Evolutionary conservation across 2,113 vertebrate species (phyloP).

Genomic region (Platichthys stellatus): DNA sequence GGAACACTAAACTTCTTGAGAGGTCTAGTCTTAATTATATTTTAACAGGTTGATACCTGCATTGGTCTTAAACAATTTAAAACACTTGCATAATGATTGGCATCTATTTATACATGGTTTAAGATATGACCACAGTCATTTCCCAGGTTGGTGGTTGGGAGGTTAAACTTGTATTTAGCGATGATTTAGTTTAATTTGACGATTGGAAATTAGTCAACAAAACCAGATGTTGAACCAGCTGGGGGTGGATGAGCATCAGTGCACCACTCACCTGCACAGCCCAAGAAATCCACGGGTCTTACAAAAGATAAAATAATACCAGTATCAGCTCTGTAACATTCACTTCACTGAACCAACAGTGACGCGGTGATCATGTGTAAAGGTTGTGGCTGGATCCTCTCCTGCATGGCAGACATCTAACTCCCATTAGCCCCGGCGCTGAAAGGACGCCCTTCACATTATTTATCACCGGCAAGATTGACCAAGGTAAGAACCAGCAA

Average conservation of each 20-base stretch:
- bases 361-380: slow-evolving; percentile 32
- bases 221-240: not conserved
- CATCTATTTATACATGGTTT: too few species aligned
- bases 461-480: slow-evolving; percentile 48
- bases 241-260: too few species aligned
- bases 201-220: not conserved
- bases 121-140: too few species aligned
- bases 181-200: not conserved
- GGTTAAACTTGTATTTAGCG: not conserved
- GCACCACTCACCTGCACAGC: not conserved
- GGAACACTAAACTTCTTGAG: too few species aligned
- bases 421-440: slow-evolving; percentile 49
- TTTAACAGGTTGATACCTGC: too few species aligned
- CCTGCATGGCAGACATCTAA: slow-evolving; percentile 33
- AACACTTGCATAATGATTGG: too few species aligned
- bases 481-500: slow-evolving; percentile 62
- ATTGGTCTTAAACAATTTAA: too few species aligned
- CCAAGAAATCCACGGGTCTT: not conserved
- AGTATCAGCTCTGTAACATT: not conserved
- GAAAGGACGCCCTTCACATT: slow-evolving; percentile 50
- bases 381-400: slow-evolving; percentile 23
- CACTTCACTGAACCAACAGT: slow-evolving; percentile 11
- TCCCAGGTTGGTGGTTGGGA: not conserved
- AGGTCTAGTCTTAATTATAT: too few species aligned
- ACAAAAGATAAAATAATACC: not conserved